Percentiles rank a stretch among this genome's conserved stretches.
phyloP scores from a whole-genome alignment of 2,113 vertebrate species.

The Gallinago undulata region DNA sequence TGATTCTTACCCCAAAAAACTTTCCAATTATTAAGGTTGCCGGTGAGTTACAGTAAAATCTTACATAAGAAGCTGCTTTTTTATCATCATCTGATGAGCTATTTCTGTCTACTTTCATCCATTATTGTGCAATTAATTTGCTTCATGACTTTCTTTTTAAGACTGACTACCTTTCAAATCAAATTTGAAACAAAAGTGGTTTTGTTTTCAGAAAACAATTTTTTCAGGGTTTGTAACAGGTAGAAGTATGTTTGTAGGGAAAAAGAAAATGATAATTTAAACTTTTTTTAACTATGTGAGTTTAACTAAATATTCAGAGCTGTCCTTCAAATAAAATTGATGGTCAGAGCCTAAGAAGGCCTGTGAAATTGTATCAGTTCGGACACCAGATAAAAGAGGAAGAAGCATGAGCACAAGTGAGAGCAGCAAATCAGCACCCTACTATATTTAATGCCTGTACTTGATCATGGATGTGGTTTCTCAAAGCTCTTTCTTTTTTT shows the following conservation, averaged over 20 bases:
- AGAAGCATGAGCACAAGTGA: not conserved
- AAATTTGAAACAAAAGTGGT: not conserved
- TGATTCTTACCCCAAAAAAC: not conserved
- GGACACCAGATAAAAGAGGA: not conserved
- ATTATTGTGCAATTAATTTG: constrained; percentile 25
- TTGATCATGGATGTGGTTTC: not conserved
- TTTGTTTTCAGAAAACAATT: not conserved
- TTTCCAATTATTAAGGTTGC: not conserved
- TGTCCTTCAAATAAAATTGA: not conserved
- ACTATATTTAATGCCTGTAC: not conserved
- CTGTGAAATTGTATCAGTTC: constrained; percentile 32
- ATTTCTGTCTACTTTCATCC: constrained; percentile 14
- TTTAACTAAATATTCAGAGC: not conserved
- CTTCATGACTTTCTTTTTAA: not conserved
- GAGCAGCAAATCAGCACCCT: not conserved
- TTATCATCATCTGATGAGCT: not conserved
- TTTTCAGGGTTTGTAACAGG: not conserved
- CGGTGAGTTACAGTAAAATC: not conserved
- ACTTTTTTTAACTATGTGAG: not conserved
- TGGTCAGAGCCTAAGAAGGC: not conserved
- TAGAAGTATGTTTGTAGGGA: not conserved
- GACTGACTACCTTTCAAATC: not conserved
- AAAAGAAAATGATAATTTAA: not conserved
- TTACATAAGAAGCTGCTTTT: constrained; percentile 33
- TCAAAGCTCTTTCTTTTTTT: not conserved